These are phyloP conservation scores for Zenarchopterus dispar DNA, from an alignment of 2,797 vertebrate species.

Conservation along the genomic window DNA sequence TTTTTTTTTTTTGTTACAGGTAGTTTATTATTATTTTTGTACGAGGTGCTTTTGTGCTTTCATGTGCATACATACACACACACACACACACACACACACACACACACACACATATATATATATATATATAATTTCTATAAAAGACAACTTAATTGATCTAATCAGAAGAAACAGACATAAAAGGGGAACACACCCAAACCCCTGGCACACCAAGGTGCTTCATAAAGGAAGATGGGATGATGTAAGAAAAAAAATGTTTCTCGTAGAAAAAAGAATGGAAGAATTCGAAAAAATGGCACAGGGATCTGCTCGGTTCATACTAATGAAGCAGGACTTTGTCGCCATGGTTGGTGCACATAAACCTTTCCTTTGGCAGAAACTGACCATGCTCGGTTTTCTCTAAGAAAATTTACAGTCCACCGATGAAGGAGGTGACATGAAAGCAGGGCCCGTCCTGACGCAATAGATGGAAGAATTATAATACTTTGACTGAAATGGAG, in stretches of 20 bases:
- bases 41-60: too few species aligned
- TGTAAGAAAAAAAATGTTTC: neutral
- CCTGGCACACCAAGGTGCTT: too few species aligned
- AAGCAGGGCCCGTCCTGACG: conserved; percentile 11
- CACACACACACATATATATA: neutral
- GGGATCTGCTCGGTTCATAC: conserved; percentile 45
- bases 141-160: conserved; percentile 5
- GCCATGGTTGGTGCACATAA: conserved; percentile 16
- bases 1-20: conserved; percentile 4
- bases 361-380: conserved; percentile 23
- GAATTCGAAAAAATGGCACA: neutral
- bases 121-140: neutral
- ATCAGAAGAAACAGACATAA: neutral
- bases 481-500: conserved; percentile 10
- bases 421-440: conserved; percentile 27
- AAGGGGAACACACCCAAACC: too few species aligned
- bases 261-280: too few species aligned
- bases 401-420: conserved; percentile 23
- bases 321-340: conserved; percentile 47
- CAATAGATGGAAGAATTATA: conserved; percentile 29
- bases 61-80: neutral
- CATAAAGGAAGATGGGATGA: conserved; percentile 1
- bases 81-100: too few species aligned
- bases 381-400: conserved; percentile 26
- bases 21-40: conserved; percentile 16